Conservation (phyloP, 2,113 vertebrate species). For the Passer montanus region DNA sequence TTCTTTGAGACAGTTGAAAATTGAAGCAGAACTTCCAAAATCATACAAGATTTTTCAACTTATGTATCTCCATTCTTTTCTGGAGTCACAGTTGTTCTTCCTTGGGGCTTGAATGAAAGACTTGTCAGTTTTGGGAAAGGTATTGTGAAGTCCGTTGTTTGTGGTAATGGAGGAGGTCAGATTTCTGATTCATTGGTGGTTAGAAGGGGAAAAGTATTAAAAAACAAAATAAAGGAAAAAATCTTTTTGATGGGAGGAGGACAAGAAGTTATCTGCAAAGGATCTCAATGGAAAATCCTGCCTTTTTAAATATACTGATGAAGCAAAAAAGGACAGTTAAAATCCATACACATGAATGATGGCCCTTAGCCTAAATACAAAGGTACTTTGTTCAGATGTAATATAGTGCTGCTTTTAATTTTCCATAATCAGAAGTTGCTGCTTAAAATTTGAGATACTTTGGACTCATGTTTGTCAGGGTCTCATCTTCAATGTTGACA, state of each 20-base stretch:
- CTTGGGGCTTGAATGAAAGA: neutral
- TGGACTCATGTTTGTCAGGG: neutral
- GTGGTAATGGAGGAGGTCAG: neutral
- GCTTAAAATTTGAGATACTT: neutral
- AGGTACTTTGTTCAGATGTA: neutral
- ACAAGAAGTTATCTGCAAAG: neutral
- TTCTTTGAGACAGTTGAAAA: neutral
- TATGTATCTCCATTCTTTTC: neutral
- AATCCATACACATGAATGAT: neutral
- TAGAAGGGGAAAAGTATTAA: neutral
- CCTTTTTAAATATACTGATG: neutral
- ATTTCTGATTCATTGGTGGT: neutral
- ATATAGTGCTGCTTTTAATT: neutral
- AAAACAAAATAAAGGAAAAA: neutral
- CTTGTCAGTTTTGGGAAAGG: neutral
- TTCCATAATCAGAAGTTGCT: neutral
- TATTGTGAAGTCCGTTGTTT: neutral
- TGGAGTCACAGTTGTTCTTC: neutral
- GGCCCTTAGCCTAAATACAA: neutral
- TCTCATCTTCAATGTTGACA: neutral
- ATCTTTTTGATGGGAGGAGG: rapidly evolving
- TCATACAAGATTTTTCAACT: neutral
- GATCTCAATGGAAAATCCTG: neutral
- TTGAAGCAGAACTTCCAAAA: neutral
- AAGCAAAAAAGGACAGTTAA: neutral